A percentile compares a stretch with the other conserved stretches of the same genome.
Evolutionary conservation across 2,113 vertebrate genomes (phyloP).

Genomic region (Capreolus pygargus): DNA sequence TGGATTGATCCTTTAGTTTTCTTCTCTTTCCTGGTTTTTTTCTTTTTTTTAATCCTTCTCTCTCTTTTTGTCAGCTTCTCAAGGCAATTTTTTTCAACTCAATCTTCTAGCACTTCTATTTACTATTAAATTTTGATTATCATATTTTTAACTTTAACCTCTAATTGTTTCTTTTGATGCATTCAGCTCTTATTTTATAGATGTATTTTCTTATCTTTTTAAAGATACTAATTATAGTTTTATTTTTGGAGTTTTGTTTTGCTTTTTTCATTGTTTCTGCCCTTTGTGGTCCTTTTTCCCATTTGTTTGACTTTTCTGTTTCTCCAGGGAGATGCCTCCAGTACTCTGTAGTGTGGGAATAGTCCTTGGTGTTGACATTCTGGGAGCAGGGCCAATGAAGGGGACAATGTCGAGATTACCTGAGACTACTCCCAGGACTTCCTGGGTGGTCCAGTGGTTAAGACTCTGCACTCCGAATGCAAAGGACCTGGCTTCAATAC

Average conservation of each 20-base stretch:
- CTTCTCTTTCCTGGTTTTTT: not conserved
- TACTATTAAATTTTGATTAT: conserved; percentile 9
- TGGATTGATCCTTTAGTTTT: not conserved
- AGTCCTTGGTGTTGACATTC: not conserved
- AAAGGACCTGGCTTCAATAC: not conserved
- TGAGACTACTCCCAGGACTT: not conserved
- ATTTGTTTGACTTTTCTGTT: not conserved
- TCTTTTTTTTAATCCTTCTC: not conserved
- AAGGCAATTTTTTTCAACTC: not conserved
- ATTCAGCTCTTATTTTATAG: not conserved
- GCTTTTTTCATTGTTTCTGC: not conserved
- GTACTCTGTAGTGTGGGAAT: not conserved
- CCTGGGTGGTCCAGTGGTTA: not conserved
- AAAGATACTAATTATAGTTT: not conserved
- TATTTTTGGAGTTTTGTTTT: not conserved
- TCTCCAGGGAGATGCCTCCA: not conserved
- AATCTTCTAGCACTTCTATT: not conserved
- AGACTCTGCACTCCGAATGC: not conserved
- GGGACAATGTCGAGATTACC: not conserved
- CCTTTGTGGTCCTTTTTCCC: not conserved
- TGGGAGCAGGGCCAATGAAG: not conserved
- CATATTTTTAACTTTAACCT: not conserved
- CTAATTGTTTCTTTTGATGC: not conserved
- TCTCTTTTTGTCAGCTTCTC: not conserved
- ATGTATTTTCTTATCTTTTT: not conserved